Conservation (phyloP, 2,888 invertebrate species). For the Rhimphoctona megacephalus region DNA sequence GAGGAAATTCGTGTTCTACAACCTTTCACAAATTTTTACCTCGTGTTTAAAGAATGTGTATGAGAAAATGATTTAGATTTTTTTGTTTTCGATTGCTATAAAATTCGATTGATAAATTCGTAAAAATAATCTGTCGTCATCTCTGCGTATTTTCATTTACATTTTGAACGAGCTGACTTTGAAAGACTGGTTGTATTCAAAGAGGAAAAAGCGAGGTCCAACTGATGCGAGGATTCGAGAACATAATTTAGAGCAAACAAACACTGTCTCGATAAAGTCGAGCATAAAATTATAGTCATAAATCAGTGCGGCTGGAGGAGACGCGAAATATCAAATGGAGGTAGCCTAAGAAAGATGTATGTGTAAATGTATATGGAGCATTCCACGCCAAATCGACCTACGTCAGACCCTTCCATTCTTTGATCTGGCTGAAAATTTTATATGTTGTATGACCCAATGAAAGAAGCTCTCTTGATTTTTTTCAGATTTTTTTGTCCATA, state of each 20-base stretch:
- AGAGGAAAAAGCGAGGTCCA: constrained; percentile 32
- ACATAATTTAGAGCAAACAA: constrained; percentile 73
- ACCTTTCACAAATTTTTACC: neutral
- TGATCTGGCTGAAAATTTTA: too few relatives aligned
- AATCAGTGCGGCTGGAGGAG: constrained; percentile 66
- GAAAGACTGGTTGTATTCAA: constrained; percentile 29
- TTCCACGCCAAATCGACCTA: too few relatives aligned
- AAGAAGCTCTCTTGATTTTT: too few relatives aligned
- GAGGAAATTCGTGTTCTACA: too few relatives aligned
- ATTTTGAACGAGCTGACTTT: neutral
- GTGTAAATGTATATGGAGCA: neutral
- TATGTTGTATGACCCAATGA: too few relatives aligned
- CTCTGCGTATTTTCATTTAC: constrained; percentile 23
- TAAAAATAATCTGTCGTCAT: neutral
- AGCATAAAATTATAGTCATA: constrained; percentile 69
- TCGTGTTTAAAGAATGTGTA: neutral
- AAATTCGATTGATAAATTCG: neutral
- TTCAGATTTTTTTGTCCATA: too few relatives aligned
- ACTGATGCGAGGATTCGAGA: constrained; percentile 60
- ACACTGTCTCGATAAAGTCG: constrained; percentile 70
- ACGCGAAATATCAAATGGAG: constrained; percentile 40
- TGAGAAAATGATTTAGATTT: neutral
- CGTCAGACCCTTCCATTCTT: too few relatives aligned
- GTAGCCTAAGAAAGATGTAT: constrained; percentile 7
- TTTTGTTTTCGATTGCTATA: neutral